Percentiles rank a stretch among this genome's conserved stretches.
These are phyloP conservation scores for Callyntrura sp. DNA, from an alignment of 2,888 invertebrate genomes.

Conservation along the genomic window DNA sequence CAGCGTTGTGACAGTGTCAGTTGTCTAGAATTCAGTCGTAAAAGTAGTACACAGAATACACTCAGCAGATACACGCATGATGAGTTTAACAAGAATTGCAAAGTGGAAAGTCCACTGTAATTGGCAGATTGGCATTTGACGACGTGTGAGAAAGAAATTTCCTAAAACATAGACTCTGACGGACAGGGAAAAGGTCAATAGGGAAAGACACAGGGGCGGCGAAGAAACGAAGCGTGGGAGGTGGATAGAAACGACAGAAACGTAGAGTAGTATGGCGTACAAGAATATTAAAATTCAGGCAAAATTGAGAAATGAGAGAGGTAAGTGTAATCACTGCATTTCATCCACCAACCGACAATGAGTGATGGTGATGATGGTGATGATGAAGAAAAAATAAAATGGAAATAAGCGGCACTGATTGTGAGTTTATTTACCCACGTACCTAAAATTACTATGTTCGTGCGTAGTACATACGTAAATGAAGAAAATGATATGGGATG, in stretches of 20 bases:
- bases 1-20: too few species aligned
- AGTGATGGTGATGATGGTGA: too few species aligned
- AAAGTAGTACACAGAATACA: too few species aligned
- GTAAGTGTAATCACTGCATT: neutral
- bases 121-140: neutral
- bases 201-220: neutral
- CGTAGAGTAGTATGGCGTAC: neutral
- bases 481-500: constrained; percentile 9
- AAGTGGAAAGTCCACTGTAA: neutral
- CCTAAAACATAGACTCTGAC: neutral
- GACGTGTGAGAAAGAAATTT: neutral
- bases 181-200: constrained; percentile 1
- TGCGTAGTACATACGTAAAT: neutral
- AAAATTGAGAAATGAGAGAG: neutral
- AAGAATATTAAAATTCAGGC: neutral
- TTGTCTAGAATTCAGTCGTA: too few species aligned
- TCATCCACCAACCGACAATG: too few species aligned
- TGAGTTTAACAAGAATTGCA: neutral
- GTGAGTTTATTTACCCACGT: neutral
- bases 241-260: neutral
- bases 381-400: neutral
- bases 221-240: neutral
- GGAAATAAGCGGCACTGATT: neutral
- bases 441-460: neutral
- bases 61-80: neutral